Conservation (phyloP, 2,797 vertebrate species). For the Tiaroga cobitis region DNA sequence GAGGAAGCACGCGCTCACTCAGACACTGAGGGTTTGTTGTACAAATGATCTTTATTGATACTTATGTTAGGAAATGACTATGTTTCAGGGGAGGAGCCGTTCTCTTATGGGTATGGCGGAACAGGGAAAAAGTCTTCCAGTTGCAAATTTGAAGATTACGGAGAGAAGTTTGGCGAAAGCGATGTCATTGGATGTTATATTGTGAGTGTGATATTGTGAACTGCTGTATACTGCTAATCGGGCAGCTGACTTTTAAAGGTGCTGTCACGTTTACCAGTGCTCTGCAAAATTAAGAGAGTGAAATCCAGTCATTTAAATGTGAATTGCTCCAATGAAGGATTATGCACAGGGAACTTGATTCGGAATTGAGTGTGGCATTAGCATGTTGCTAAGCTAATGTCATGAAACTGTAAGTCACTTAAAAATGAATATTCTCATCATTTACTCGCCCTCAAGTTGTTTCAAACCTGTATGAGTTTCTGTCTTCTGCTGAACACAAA, state of each 20-base stretch:
- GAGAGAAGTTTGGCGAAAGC: conserved; percentile 88
- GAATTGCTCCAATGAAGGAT: background rate
- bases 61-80: background rate
- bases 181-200: conserved; percentile 86
- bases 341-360: too few species aligned
- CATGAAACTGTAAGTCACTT: background rate
- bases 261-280: background rate
- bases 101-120: conserved; percentile 85
- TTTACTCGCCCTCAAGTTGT: too few species aligned
- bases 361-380: background rate
- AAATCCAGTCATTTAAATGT: background rate
- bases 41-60: background rate
- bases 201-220: too few species aligned
- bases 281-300: too few species aligned
- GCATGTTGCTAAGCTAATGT: background rate
- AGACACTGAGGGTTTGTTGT: background rate
- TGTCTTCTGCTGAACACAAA: too few species aligned
- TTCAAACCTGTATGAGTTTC: too few species aligned
- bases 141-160: conserved; percentile 86
- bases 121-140: conserved; percentile 85
- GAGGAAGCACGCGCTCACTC: conserved; percentile 56
- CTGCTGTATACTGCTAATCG: background rate
- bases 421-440: too few species aligned
- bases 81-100: conserved; percentile 83
- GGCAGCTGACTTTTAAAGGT: background rate